These are phyloP conservation scores for Phlogophora meticulosa DNA, from an alignment of 2,888 invertebrate genomes.

Conservation along the genomic window DNA sequence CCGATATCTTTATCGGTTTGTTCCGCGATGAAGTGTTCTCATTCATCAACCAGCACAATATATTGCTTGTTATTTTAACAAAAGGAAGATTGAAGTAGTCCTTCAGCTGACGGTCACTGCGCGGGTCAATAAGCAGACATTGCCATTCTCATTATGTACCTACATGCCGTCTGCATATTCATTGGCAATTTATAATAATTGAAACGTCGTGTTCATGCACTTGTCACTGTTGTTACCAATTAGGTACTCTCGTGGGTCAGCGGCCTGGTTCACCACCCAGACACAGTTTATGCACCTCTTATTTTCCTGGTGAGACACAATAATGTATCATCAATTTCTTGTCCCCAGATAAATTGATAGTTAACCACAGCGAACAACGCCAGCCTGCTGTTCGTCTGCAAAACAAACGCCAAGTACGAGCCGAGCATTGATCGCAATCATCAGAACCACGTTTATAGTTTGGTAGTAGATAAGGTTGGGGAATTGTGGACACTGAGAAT, in stretches of 20 bases:
- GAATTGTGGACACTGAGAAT: no score
- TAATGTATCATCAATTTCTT: constrained; percentile 6
- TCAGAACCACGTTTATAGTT: no score
- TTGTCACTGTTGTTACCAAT: constrained; percentile 18
- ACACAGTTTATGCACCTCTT: background rate
- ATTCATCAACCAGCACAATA: constrained; percentile 1
- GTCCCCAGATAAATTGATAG: background rate
- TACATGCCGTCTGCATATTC: constrained; percentile 52
- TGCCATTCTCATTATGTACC: constrained; percentile 36
- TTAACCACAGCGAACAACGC: background rate
- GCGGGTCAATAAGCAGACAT: constrained; percentile 16
- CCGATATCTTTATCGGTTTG: constrained; percentile 3
- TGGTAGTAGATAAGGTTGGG: no score
- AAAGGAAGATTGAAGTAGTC: background rate
- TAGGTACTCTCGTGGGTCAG: constrained; percentile 33
- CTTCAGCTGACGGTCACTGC: background rate
- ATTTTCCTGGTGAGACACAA: background rate
- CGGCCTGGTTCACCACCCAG: constrained; percentile 7
- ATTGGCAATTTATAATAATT: constrained; percentile 42
- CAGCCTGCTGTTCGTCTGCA: no score
- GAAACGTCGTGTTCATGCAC: constrained; percentile 33
- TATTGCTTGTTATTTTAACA: background rate
- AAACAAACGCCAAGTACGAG: no score
- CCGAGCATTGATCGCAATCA: no score
- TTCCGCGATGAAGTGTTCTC: constrained; percentile 11